Evolutionary conservation across 2,797 vertebrate genomes (phyloP).

Genomic region (Brachymystax lenok): DNA sequence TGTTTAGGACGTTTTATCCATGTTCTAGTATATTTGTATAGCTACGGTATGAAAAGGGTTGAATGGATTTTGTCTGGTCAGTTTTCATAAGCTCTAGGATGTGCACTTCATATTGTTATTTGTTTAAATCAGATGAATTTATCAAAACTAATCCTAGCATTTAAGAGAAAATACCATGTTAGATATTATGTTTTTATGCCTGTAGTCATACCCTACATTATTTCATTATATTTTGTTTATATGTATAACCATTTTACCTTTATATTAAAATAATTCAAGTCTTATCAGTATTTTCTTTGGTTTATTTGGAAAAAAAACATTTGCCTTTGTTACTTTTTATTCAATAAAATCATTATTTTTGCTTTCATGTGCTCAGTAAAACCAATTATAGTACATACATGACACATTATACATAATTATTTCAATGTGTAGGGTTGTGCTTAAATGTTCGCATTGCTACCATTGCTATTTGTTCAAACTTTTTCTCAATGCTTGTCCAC

Average conservation of each 20-base stretch:
- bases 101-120: conserved; percentile 73
- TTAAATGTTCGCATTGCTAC: not conserved
- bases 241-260: conserved; percentile 49
- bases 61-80: conserved; percentile 29
- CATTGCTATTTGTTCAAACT: conserved; percentile 2
- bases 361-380: conserved; percentile 25
- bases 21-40: conserved; percentile 12
- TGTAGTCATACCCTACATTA: conserved; percentile 19
- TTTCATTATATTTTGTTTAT: conserved; percentile 28
- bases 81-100: conserved; percentile 54
- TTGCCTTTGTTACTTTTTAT: not conserved
- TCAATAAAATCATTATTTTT: conserved; percentile 40
- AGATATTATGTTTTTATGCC: conserved; percentile 34
- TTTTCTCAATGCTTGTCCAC: conserved; percentile 46
- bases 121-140: conserved; percentile 49
- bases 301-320: not conserved
- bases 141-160: conserved; percentile 23
- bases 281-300: conserved; percentile 56
- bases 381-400: conserved; percentile 33
- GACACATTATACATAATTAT: conserved; percentile 19
- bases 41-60: conserved; percentile 36
- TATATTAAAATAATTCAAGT: conserved; percentile 62
- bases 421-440: not conserved
- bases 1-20: not conserved
- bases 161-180: conserved; percentile 24